Conservation (phyloP, 2,888 invertebrate genomes). For the Macrophya alboannulata region DNA sequence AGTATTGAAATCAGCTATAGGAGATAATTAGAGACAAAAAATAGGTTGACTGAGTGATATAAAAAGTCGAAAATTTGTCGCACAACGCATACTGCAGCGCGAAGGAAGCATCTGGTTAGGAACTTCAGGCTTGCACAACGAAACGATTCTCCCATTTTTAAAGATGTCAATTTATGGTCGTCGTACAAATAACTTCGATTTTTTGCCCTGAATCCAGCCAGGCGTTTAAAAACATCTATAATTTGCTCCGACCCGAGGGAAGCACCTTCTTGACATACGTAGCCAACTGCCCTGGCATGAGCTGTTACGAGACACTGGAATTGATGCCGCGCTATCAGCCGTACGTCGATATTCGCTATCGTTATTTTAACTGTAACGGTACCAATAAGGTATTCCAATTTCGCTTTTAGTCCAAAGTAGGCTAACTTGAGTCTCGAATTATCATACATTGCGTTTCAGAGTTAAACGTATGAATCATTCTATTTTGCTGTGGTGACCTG, state of each 20-base stretch:
- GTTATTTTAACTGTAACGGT: not conserved
- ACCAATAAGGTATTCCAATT: not conserved
- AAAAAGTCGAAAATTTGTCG: too few relatives aligned
- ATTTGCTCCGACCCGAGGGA: conserved; percentile 85
- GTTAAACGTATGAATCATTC: not conserved
- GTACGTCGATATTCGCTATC: conserved; percentile 83
- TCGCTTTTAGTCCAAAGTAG: not conserved
- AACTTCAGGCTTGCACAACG: not conserved
- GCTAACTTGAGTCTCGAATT: not conserved
- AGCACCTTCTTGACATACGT: conserved; percentile 87
- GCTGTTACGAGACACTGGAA: conserved; percentile 85
- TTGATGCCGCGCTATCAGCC: conserved; percentile 83
- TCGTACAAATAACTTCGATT: not conserved
- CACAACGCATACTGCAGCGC: not conserved
- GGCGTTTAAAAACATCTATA: conserved; percentile 84
- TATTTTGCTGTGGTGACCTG: not conserved
- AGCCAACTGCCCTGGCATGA: conserved; percentile 86
- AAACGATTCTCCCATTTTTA: not conserved
- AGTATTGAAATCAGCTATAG: conserved; percentile 10
- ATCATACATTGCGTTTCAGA: not conserved
- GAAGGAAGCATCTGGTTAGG: not conserved
- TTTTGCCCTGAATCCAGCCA: conserved; percentile 67
- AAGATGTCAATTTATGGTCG: not conserved
- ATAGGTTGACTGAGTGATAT: conserved; percentile 84
- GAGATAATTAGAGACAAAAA: conserved; percentile 87